phyloP scores from a whole-genome alignment of 2,113 vertebrate species.

The Mirza zaza region DNA sequence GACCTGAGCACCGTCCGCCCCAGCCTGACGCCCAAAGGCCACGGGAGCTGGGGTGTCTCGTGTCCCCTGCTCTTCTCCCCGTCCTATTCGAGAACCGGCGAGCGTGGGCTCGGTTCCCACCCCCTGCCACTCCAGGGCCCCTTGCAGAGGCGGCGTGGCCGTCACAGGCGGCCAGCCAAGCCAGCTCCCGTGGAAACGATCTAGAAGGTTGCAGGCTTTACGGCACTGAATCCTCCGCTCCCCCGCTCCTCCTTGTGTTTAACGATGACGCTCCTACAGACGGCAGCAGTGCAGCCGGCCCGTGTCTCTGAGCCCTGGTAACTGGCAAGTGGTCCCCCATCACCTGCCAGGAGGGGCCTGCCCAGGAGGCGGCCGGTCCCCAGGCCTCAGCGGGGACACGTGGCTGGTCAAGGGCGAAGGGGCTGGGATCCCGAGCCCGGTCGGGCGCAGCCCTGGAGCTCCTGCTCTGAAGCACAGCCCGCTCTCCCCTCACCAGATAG shows the following conservation, averaged over 20 bases:
- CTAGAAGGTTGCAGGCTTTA: not conserved
- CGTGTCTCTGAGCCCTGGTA: rapidly evolving
- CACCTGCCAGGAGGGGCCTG: rapidly evolving
- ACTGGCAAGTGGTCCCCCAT: no score
- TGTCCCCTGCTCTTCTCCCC: rapidly evolving
- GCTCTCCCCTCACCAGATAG: rapidly evolving
- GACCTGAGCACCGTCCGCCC: not conserved
- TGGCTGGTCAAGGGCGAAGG: not conserved
- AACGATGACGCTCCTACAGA: not conserved
- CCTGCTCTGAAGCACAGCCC: not conserved
- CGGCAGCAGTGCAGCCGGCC: rapidly evolving
- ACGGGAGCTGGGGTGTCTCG: not conserved
- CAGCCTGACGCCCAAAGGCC: not conserved
- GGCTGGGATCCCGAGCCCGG: not conserved
- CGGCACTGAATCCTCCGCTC: not conserved
- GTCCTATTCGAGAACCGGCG: not conserved
- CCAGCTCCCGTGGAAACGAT: not conserved
- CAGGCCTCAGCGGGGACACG: not conserved
- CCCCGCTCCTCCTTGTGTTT: not conserved
- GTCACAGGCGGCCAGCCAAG: not conserved
- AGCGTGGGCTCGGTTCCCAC: no score
- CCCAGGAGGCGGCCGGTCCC: not conserved
- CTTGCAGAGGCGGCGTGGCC: not conserved
- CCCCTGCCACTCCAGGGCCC: not conserved
- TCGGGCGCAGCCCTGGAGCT: not conserved